These are phyloP conservation scores for Trematomus loennbergii DNA, from an alignment of 2,113 vertebrate species.

Conservation along the genomic window DNA sequence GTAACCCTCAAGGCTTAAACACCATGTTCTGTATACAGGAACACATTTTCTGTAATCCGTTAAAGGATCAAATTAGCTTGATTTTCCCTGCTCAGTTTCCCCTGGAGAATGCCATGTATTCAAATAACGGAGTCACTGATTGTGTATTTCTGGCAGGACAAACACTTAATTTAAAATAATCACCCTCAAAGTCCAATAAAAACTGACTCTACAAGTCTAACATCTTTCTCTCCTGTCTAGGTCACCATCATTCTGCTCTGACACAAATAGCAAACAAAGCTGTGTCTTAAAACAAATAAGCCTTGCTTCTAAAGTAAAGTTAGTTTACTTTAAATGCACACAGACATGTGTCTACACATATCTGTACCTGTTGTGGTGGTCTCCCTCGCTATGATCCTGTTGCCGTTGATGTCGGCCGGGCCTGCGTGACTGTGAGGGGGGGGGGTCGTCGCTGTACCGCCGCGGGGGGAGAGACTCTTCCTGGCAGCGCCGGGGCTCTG, in stretches of 20 bases:
- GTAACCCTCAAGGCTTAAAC: neutral
- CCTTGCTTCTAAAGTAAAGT: too few relatives aligned
- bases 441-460: conserved; percentile 73
- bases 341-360: neutral
- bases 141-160: neutral
- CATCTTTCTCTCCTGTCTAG: too few relatives aligned
- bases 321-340: too few relatives aligned
- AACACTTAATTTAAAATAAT: neutral
- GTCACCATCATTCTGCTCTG: too few relatives aligned
- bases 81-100: neutral
- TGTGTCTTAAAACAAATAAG: too few relatives aligned
- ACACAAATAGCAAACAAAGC: too few relatives aligned
- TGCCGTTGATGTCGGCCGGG: conserved; percentile 74
- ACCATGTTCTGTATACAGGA: neutral
- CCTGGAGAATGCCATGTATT: neutral
- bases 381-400: conserved; percentile 63
- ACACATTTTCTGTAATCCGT: neutral
- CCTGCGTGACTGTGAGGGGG: conserved; percentile 79
- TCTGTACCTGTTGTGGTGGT: conserved; percentile 66
- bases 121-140: neutral
- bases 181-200: too few relatives aligned
- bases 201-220: neutral
- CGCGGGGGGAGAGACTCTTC: conserved; percentile 52
- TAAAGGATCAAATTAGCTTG: neutral
- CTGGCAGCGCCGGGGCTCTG: conserved; percentile 32